Percentiles rank a stretch among this genome's conserved stretches.
Conservation (phyloP, 30 jellyfish, hydroid and myxozoan species). For the Aurelia coerulea region DNA sequence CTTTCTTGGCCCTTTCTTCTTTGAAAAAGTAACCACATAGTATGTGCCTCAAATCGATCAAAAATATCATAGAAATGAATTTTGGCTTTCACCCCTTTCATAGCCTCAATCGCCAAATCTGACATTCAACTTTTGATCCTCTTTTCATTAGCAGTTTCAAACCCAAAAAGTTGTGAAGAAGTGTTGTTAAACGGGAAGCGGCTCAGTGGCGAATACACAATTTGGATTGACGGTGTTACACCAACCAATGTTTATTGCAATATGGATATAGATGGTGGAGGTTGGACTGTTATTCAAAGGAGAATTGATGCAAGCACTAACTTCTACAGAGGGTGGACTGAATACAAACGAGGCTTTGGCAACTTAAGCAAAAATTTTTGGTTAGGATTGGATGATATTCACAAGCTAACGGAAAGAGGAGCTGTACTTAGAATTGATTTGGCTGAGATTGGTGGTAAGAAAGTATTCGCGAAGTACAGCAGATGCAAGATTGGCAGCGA, state of each 20-base stretch:
- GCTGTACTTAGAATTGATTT: neutral
- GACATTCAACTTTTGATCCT: too few species aligned
- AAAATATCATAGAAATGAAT: too few species aligned
- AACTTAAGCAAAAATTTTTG: constrained; percentile 17
- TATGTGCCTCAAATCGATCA: too few species aligned
- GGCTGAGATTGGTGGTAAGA: constrained; percentile 11
- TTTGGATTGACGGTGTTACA: constrained; percentile 18
- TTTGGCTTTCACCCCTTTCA: too few species aligned
- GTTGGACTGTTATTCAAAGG: too few species aligned
- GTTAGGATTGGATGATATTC: constrained; percentile 27
- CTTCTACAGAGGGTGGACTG: constrained; percentile 14
- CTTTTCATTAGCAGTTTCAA: too few species aligned
- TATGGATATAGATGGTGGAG: constrained; percentile 10
- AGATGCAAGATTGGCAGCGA: neutral
- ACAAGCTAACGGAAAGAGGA: constrained; percentile 4
- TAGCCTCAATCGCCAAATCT: too few species aligned
- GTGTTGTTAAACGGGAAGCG: too few species aligned
- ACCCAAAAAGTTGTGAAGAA: too few species aligned
- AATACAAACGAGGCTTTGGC: neutral
- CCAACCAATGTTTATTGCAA: constrained; percentile 6
- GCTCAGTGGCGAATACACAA: too few species aligned
- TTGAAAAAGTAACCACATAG: too few species aligned
- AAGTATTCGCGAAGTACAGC: constrained; percentile 14
- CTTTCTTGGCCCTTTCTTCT: too few species aligned
- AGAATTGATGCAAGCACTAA: constrained; percentile 10